Evolutionary conservation across 2,888 invertebrate genomes (phyloP).

Genomic region (Caenorhabditis uteleia): DNA sequence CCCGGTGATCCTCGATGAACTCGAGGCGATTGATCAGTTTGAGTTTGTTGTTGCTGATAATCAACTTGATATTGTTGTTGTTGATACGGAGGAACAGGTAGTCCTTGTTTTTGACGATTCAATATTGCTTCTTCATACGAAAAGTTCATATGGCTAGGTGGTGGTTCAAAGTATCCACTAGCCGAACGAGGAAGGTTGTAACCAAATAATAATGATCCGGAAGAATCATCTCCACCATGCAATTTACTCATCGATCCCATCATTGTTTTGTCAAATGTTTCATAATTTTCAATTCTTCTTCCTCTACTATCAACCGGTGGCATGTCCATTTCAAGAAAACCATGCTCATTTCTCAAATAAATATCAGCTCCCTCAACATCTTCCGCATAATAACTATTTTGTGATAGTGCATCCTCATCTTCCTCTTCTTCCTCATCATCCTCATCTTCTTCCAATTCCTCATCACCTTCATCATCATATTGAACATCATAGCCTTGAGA

Average conservation of each 20-base stretch:
- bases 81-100: slow-evolving; percentile 11
- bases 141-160: slow-evolving; percentile 28
- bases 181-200: slow-evolving; percentile 53
- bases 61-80: slow-evolving; percentile 21
- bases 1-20: slow-evolving; percentile 13
- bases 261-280: slow-evolving; percentile 21
- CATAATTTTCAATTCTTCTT: slow-evolving; percentile 13
- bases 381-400: slow-evolving; percentile 47
- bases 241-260: slow-evolving; percentile 55
- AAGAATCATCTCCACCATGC: slow-evolving; percentile 40
- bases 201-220: slow-evolving; percentile 20
- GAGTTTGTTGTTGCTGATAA: slow-evolving; percentile 13
- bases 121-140: slow-evolving; percentile 44
- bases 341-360: slow-evolving; percentile 30
- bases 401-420: slow-evolving; percentile 34
- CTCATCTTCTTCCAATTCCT: slow-evolving; percentile 20
- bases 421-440: slow-evolving; percentile 30
- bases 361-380: slow-evolving; percentile 42
- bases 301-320: slow-evolving; percentile 8
- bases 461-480: slow-evolving; percentile 11
- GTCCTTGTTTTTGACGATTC: no score
- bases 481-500: slow-evolving; percentile 22
- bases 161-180: slow-evolving; percentile 54
- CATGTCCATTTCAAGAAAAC: slow-evolving; percentile 36
- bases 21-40: slow-evolving; percentile 7